Conservation (phyloP, 2,113 vertebrate species). For the Hemiscyllium ocellatum region DNA sequence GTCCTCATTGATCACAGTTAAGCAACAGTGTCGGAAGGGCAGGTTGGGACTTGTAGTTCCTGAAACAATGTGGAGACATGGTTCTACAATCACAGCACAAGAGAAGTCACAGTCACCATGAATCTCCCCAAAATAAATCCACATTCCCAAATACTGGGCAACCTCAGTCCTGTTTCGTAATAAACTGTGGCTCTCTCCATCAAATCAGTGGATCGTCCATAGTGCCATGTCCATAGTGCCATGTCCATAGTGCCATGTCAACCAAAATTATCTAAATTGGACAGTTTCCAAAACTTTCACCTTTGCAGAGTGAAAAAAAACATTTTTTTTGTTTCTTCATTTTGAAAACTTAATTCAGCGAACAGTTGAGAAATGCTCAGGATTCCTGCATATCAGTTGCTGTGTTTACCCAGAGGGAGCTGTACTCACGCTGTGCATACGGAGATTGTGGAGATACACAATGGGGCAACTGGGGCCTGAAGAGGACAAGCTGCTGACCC, state of each 20-base stretch:
- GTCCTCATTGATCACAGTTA: too few relatives aligned
- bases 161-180: background rate
- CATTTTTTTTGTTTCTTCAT: background rate
- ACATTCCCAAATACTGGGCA: too few relatives aligned
- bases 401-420: background rate
- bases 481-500: background rate
- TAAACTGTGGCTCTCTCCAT: background rate
- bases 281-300: background rate
- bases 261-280: background rate
- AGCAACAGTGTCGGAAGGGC: too few relatives aligned
- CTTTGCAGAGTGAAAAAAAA: background rate
- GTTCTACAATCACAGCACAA: too few relatives aligned
- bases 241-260: background rate
- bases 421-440: background rate
- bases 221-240: too few relatives aligned
- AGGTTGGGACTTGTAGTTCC: too few relatives aligned
- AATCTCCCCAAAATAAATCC: too few relatives aligned
- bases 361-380: too few relatives aligned
- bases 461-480: background rate
- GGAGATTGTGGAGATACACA: background rate
- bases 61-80: too few relatives aligned
- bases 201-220: background rate
- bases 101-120: too few relatives aligned
- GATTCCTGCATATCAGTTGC: background rate
- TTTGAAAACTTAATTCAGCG: background rate